phyloP scores from a whole-genome alignment of 1,140 invertebrate species.

The Dreissena rostriformis region DNA sequence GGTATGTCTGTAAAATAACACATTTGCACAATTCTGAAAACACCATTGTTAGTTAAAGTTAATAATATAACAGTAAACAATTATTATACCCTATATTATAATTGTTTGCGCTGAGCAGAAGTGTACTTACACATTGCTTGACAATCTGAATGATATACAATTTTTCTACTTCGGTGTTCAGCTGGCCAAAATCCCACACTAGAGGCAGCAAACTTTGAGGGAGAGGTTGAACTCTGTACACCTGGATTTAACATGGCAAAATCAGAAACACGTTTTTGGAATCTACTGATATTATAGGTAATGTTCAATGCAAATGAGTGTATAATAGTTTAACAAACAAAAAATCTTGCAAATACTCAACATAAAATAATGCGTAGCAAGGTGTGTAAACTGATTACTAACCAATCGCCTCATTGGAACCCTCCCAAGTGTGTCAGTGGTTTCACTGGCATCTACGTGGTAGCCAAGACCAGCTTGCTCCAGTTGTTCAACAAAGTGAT shows the following conservation, averaged over 20 bases:
- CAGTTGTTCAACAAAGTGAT: constrained; percentile 71
- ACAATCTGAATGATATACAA: constrained; percentile 75
- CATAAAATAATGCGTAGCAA: too few relatives aligned
- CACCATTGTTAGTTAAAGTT: neutral
- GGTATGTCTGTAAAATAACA: too few relatives aligned
- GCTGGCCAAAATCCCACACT: constrained; percentile 78
- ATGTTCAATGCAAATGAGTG: too few relatives aligned
- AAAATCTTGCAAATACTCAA: too few relatives aligned
- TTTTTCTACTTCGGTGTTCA: constrained; percentile 67
- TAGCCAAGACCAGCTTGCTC: constrained; percentile 77
- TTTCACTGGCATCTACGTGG: constrained; percentile 70
- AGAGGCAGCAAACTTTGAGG: constrained; percentile 75
- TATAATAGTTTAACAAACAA: too few relatives aligned
- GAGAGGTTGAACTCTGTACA: constrained; percentile 75
- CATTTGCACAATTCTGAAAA: neutral
- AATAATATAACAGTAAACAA: neutral
- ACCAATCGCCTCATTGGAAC: constrained; percentile 77
- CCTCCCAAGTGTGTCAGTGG: constrained; percentile 69
- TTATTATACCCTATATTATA: neutral
- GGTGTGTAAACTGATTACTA: too few relatives aligned
- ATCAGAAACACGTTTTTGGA: too few relatives aligned
- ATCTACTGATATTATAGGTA: too few relatives aligned
- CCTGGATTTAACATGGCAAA: too few relatives aligned
- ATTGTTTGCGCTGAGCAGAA: neutral
- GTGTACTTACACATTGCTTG: constrained; percentile 61